Conservation (phyloP, 2,888 invertebrate species). For the Gnatocerus cornutus region DNA sequence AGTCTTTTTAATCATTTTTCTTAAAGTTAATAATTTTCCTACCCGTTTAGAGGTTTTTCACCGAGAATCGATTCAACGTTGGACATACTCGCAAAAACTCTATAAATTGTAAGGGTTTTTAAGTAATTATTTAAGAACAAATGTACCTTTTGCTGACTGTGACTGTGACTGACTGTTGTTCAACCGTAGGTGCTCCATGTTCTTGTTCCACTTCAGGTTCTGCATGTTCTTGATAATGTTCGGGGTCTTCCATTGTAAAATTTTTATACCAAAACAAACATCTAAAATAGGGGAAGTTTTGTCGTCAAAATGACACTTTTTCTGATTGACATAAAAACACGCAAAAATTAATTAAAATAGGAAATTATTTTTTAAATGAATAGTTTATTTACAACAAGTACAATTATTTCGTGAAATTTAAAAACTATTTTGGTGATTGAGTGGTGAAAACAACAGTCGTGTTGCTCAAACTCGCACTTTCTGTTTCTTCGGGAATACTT, state of each 20-base stretch:
- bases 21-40: background rate
- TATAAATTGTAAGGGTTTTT: background rate
- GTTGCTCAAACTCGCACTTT: slow-evolving; percentile 3
- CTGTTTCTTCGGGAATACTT: slow-evolving; percentile 78
- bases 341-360: too few species aligned
- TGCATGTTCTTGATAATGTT: too few species aligned
- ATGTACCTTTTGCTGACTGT: background rate
- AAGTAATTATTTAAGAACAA: background rate
- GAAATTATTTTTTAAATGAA: too few species aligned
- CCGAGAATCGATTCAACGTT: slow-evolving; percentile 13
- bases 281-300: too few species aligned
- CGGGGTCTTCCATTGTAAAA: too few species aligned
- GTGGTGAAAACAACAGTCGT: slow-evolving; percentile 16
- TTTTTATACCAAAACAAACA: too few species aligned
- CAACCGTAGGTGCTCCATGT: too few species aligned
- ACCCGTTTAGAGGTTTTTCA: slow-evolving; percentile 38
- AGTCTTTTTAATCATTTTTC: too few species aligned
- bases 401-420: background rate
- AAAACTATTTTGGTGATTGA: slow-evolving; percentile 34
- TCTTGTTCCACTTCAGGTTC: too few species aligned
- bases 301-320: too few species aligned
- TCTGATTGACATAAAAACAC: too few species aligned
- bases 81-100: slow-evolving; percentile 2
- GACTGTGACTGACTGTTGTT: background rate
- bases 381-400: too few species aligned